Base-by-base conservation (phyloP, 1,140 invertebrate species). In the Lerema accius region DNA sequence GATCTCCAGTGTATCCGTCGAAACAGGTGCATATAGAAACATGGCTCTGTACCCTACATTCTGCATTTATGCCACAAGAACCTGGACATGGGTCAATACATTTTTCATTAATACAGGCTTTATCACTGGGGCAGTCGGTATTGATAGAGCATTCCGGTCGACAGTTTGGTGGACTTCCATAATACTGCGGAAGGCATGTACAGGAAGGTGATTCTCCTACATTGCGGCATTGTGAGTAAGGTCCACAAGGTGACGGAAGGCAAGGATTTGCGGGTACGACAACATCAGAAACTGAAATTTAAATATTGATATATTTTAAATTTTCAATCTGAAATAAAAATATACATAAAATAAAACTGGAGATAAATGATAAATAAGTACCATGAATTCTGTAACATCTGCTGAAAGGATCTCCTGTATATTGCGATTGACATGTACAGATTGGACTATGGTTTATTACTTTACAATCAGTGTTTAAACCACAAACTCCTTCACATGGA, bases 1-100 rank as follows among this genome's bases (percentile, higher is more conserved):
- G 94, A 93, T 95, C 93, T 42, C 96, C 96, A 51, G 92, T 94
- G 69, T 93, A 96, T 32, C 94, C 93, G 17, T 92, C 81, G 0
- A 87, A 80, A 73, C 96, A 97, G 60, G 92, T 94, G 80, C 96
- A 97, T 28, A 93, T 92, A 10, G 95, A 94, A 26, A 94, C 73
- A 78, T 96, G 95, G 72, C 94, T 94, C 10, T 77, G 95, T 28
- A 94, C 94, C 68, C 89, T 84, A 71, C 95, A 96, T 48, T 92
- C 90, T 0, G 95, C 91, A 74, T 94, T 93, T 15, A 91, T 75
- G 13, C 95, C 95, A 86, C 95, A 96, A 14, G 92, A 84, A 63
- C 93, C 92, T n/a, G 91, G 83, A 67, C 94, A 94, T n/a, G 94
- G 94, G 71, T 94, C 92, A n/a, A 82, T 80, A 78, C 95, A 96